A percentile compares a stretch with the other conserved stretches of the same genome.
Conservation (phyloP, 2,888 invertebrate species). For the Noctuana brunneofusca region DNA sequence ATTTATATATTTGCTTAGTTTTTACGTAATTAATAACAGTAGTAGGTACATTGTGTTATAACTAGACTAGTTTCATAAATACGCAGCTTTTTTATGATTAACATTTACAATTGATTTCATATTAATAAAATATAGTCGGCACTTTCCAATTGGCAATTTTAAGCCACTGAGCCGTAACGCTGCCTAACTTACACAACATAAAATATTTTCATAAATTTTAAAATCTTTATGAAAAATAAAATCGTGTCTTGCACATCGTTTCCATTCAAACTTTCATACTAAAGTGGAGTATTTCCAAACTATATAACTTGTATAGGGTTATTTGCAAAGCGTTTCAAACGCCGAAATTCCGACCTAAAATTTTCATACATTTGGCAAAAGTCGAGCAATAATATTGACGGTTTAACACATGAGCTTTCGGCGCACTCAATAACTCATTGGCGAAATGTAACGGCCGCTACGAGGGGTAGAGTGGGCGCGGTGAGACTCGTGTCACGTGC, state of each 20-base stretch:
- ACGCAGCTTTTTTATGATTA: too few species aligned
- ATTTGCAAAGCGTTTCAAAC: slow-evolving; percentile 25
- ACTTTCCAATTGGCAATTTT: neutral
- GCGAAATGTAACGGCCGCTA: slow-evolving; percentile 56
- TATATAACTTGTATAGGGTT: slow-evolving; percentile 29
- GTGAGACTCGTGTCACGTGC: slow-evolving; percentile 77
- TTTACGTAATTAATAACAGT: neutral
- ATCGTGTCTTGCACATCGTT: slow-evolving; percentile 1
- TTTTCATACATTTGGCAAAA: slow-evolving; percentile 35
- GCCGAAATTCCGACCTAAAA: slow-evolving; percentile 25
- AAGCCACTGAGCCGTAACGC: too few species aligned
- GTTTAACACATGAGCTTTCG: slow-evolving; percentile 70
- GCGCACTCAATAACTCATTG: slow-evolving; percentile 81
- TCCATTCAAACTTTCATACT: slow-evolving; percentile 16
- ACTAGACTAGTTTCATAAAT: too few species aligned
- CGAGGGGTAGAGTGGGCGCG: slow-evolving; percentile 61
- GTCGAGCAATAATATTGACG: slow-evolving; percentile 47
- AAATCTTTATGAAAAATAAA: slow-evolving; percentile 33
- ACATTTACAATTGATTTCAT: too few species aligned
- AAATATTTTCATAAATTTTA: slow-evolving; percentile 11
- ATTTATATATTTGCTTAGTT: neutral
- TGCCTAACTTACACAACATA: neutral
- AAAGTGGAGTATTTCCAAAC: slow-evolving; percentile 32
- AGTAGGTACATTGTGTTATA: too few species aligned
- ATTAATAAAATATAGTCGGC: neutral